Base-by-base conservation (phyloP, 2,113 vertebrate genomes). In the Rutilus rutilus region DNA sequence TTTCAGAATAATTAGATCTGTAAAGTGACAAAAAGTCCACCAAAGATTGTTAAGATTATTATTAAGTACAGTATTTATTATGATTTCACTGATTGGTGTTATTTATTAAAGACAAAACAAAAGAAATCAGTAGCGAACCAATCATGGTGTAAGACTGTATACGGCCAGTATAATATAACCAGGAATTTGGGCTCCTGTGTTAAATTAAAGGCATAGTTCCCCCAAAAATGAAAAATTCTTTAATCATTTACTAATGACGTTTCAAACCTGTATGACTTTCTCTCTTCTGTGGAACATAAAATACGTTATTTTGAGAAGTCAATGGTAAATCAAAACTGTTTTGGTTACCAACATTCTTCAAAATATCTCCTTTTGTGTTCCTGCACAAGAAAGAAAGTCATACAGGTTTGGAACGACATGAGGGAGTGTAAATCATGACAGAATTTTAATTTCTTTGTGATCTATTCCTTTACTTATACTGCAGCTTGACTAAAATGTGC, bases 331-430 rank as follows among this genome's bases (percentile, higher is more conserved):
- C 36, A 71, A 71, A 71, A 39, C 30, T 11, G 36, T 71, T 71
- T 71, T 71, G 19, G 21, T 42, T 71, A 10, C 10, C 36, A 73
- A 73, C 69, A 74, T 74, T 25, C 42, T 47, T 74, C 71, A 74
- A 14, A 74, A 6, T 14, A 74, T 25, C 23, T 64, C 12, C 11
- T 74, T 74, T 74, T 74, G 71, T 74, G 36, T 74, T 15, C 39
- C 54, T 12, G 23, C 39, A 73, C 36, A 47, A 74, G 39, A 74
- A 14, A 74, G 21, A 25, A 42, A 74, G 12, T 11, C 36, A 42
- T 71, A 42, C 36, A 21, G 33, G 21, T 71, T 42, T n/a, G 3
- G 67, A 42, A 5, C 3, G 12, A 62, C 10, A n/a, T 1, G 59
- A 62, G 8, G 4, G 60, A 25, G 42, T 47, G 71, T 74, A n/a